Base-by-base conservation (phyloP, 2,797 vertebrate genomes). In the Peromyscus attwateri region DNA sequence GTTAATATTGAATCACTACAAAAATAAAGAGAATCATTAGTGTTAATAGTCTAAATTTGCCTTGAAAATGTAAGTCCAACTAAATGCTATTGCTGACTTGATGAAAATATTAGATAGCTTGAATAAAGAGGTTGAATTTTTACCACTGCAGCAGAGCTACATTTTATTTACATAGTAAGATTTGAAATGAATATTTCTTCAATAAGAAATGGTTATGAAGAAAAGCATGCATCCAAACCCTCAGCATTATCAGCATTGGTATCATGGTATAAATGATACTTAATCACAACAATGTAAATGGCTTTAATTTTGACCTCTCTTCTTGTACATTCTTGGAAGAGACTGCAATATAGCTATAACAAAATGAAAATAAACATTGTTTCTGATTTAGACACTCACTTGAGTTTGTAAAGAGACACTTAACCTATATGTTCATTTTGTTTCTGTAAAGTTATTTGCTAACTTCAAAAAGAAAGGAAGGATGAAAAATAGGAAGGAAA, bases 61-160 rank as follows among this genome's bases (percentile, higher is more conserved):
- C 25, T 71, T 89, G 16, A 60, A 90, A 34, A 62, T 7, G 23
- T 3, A 95, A 73, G 19, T 52, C 1, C 1, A 43, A 43, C 25
- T 34, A 60, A 60, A 75, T 60, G 27, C 2, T 43, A 0, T 31
- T 75, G 2, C 4, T 91, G 5, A 40, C 94, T 87, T 88, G 81
- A 93, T 75, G 71, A 37, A 73, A 31, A 95, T 6, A 11, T 66
- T 82, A 52, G 70, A 40, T 40, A 92, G 19, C 43, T 91, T 83
- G 34, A 14, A 4, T 43, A 57, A 23, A 40, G 31, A 92, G 0
- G 0, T 23, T 46, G 52, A 34, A 76, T 7, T 23, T 3, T 10
- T 29, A 13, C 0, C 6, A 4, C 4, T 40, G 11, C 46, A 34
- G 5, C 0, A 68, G 0, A 71, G 2, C 2, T 34, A 46, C 0